Evolutionary conservation across 2,113 vertebrate species (phyloP), one percentile per base, ranked within the genome.

Genomic region (Ictalurus furcatus): DNA sequence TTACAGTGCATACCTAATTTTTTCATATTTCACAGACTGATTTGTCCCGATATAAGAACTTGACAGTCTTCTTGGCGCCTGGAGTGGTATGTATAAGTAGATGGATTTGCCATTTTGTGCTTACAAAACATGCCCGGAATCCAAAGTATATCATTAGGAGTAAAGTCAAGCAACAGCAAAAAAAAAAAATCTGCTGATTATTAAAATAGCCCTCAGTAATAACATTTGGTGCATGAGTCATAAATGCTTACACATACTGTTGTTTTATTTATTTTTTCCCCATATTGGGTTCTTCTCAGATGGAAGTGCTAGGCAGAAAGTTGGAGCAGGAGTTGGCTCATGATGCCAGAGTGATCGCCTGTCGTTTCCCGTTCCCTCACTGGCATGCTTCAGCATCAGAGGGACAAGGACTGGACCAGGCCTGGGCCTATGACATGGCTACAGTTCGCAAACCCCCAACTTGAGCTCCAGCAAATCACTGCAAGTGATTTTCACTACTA

Each of bases 51-150:
- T 96, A 93, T 91, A 94, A 95, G 92, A 96, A 95, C 82, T 92
- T 96, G 91, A 95, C 94, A 0, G 94, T 92, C 59, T 96, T 96
- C 86, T 94, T 96, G 87, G 92, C 94, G 74, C 95, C 95, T 12
- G 93, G 93, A 90, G 94, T 94, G 94, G 96, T 96, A 90, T 92
- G 94, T 93, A 81, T 54, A 52, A 63, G 6, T 48, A 89, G 52
- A 73, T 80, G 34, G 59, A 88, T 52, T 52, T 61, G 48, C 56
- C n/a, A 34, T 61, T 25, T 61, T 83, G 21, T 78, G 40, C 23
- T 52, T 78, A 48, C 5, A 14, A 78, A 52, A 79, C 76, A 54
- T 79, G 23, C 76, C 78, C 0, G 0, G 16, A 81, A 79, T 79
- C 11, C 44, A 52, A 48, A 56, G 16, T 21, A 81, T 28, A 4